A percentile compares a stretch with the other conserved stretches of the same genome.
Conservation (phyloP, 2,113 vertebrate species). For the Pampusana beccarii region DNA sequence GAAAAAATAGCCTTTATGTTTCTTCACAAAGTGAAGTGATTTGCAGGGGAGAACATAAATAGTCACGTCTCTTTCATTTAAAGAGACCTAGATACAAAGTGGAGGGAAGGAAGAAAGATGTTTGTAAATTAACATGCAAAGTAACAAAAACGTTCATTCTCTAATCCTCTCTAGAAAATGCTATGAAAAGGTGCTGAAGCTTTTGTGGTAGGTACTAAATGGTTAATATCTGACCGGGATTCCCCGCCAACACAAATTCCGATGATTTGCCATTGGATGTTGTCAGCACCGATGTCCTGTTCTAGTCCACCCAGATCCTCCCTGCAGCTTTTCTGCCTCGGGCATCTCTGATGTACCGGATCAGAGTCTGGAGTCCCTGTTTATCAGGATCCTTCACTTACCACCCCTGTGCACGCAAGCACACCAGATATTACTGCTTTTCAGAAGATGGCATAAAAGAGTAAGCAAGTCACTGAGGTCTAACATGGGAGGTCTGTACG, state of each 20-base stretch:
- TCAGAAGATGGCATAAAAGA: not conserved
- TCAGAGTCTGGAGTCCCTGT: not conserved
- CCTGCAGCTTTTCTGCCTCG: conserved; percentile 36
- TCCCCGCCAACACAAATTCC: conserved; percentile 41
- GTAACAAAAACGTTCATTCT: not conserved
- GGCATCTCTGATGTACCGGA: not conserved
- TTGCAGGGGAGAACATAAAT: not conserved
- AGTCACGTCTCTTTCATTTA: not conserved
- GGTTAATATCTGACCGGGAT: conserved; percentile 20
- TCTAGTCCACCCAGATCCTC: conserved; percentile 18
- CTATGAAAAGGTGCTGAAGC: not conserved
- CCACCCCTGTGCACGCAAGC: not conserved
- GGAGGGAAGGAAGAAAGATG: not conserved
- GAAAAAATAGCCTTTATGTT: not conserved
- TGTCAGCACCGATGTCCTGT: conserved; percentile 29
- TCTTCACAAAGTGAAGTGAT: conserved; percentile 10
- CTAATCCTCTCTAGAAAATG: not conserved
- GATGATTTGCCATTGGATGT: conserved; percentile 37
- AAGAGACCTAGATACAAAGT: not conserved
- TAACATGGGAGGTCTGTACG: fast-evolving
- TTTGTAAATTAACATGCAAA: not conserved
- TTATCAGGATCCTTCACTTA: not conserved
- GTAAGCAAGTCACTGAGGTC: not conserved
- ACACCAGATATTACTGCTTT: not conserved
- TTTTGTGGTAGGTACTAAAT: not conserved